Conservation (phyloP, 2,113 vertebrate genomes). For the Engraulis encrasicolus region DNA sequence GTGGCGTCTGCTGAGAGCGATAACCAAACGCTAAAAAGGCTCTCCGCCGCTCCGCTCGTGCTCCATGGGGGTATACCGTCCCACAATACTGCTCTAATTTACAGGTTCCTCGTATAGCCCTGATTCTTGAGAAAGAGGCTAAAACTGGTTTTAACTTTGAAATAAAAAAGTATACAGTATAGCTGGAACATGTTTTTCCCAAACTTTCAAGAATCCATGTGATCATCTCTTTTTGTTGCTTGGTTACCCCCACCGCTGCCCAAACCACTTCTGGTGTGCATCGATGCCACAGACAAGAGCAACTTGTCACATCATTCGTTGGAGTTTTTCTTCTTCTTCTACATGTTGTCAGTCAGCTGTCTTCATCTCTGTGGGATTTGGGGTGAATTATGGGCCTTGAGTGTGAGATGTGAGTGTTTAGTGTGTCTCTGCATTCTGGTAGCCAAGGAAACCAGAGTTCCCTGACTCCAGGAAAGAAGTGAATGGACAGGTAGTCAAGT, state of each 20-base stretch:
- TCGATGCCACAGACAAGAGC: neutral
- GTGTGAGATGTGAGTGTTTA: neutral
- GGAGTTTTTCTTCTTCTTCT: constrained; percentile 27
- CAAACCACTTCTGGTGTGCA: too few species aligned
- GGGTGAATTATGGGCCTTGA: constrained; percentile 29
- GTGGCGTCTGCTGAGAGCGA: neutral
- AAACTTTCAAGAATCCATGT: too few species aligned
- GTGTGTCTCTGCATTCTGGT: constrained; percentile 16
- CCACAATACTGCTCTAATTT: neutral
- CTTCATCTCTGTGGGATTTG: constrained; percentile 22
- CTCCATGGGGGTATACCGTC: constrained; percentile 11
- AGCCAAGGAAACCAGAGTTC: neutral
- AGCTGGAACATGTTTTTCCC: too few species aligned
- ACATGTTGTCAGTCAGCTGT: too few species aligned
- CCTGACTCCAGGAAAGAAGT: neutral
- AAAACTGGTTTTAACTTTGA: too few species aligned
- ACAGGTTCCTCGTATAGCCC: constrained; percentile 1
- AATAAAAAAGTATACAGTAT: too few species aligned
- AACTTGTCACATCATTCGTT: neutral
- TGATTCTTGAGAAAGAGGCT: too few species aligned
- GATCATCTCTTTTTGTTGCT: neutral
- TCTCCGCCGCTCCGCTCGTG: too few species aligned
- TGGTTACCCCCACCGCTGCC: too few species aligned
- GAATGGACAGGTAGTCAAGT: constrained; percentile 45
- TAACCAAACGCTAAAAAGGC: neutral